phyloP scores from a whole-genome alignment of 1,140 invertebrate species.

The Camponotus floridanus region DNA sequence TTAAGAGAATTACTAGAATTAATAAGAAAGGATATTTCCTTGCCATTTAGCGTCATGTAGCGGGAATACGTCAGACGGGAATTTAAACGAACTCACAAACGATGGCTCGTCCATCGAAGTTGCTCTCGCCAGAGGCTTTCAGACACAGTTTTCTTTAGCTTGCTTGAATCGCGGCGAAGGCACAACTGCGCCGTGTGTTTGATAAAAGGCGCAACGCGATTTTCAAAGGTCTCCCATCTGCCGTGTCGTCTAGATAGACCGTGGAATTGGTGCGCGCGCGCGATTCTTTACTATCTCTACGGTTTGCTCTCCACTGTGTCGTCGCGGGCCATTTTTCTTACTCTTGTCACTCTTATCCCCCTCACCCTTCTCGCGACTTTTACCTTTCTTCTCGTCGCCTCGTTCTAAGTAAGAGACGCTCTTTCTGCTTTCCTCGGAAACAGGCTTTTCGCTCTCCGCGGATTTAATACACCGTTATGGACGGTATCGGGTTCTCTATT shows the following conservation, averaged over 20 bases:
- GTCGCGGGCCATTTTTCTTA: slow-evolving; percentile 56
- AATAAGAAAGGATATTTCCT: slow-evolving; percentile 17
- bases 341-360: slow-evolving; percentile 61
- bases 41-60: not conserved
- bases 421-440: slow-evolving; percentile 48
- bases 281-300: slow-evolving; percentile 62
- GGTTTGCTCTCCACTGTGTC: slow-evolving; percentile 62
- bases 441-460: slow-evolving; percentile 45
- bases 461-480: slow-evolving; percentile 51
- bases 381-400: slow-evolving; percentile 44
- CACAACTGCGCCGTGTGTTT: slow-evolving; percentile 53
- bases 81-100: slow-evolving; percentile 45
- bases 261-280: slow-evolving; percentile 49
- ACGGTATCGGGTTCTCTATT: slow-evolving; percentile 23
- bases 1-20: not conserved
- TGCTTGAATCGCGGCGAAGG: slow-evolving; percentile 50
- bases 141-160: slow-evolving; percentile 56
- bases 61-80: not conserved
- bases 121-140: slow-evolving; percentile 38
- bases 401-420: slow-evolving; percentile 54
- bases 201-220: slow-evolving; percentile 62
- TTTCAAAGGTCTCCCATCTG: slow-evolving; percentile 55
- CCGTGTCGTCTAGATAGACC: slow-evolving; percentile 54
- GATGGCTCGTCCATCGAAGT: slow-evolving; percentile 55
- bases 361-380: slow-evolving; percentile 20